phyloP scores from a whole-genome alignment of 2,113 vertebrate genomes.

The Solenodon paradoxus region DNA sequence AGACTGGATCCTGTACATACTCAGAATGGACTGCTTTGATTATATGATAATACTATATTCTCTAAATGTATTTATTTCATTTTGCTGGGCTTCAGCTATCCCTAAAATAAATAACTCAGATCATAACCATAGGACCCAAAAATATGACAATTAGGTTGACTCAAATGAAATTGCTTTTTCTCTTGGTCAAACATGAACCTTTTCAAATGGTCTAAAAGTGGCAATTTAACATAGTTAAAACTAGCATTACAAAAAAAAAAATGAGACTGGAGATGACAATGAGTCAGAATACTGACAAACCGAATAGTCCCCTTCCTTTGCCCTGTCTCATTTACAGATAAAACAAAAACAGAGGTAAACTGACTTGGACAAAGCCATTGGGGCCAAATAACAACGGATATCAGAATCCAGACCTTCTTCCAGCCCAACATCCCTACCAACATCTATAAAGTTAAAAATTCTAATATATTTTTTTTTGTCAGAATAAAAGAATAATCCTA shows the following conservation, averaged over 20 bases:
- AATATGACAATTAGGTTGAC: not conserved
- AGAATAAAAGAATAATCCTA: not conserved
- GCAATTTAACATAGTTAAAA: not conserved
- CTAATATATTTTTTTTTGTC: not conserved
- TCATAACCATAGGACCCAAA: not conserved
- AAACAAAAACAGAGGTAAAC: not conserved
- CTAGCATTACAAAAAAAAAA: not conserved
- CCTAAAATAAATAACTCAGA: conserved; percentile 20
- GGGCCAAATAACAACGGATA: not conserved
- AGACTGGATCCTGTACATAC: not conserved
- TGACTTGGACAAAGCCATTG: not conserved
- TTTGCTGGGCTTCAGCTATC: not conserved
- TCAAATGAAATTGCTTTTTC: not conserved
- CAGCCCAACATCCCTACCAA: not conserved
- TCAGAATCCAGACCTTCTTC: not conserved
- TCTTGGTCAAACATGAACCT: not conserved
- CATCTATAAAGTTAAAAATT: not conserved
- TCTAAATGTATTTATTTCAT: not conserved
- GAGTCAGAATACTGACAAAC: not conserved
- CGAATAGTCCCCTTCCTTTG: not conserved
- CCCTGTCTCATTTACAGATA: not conserved
- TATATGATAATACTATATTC: not conserved
- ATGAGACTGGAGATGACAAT: not conserved
- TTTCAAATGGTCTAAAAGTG: not conserved
- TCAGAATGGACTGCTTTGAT: not conserved